A percentile compares a stretch with the other conserved stretches of the same genome.
phyloP scores from a whole-genome alignment of 2,888 invertebrate species.

The Pterobdella sp. region DNA sequence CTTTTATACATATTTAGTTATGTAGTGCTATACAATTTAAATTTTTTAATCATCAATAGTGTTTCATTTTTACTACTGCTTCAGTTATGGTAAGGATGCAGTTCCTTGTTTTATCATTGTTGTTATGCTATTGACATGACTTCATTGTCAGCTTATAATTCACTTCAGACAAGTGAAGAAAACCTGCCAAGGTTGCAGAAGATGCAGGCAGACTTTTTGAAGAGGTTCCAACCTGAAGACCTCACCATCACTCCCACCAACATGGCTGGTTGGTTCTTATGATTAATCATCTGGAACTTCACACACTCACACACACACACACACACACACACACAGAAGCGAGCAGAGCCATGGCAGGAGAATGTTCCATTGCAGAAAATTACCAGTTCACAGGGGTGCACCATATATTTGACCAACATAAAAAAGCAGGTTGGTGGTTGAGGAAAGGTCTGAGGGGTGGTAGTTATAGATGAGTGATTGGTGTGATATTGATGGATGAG shows the following conservation, averaged over 20 bases:
- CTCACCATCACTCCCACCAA: constrained; percentile 56
- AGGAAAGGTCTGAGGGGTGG: not conserved
- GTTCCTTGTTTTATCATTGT: too few species aligned
- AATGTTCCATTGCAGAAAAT: constrained; percentile 65
- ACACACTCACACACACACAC: constrained; percentile 48
- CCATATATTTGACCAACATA: constrained; percentile 73
- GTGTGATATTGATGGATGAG: too few species aligned
- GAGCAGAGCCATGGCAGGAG: constrained; percentile 58
- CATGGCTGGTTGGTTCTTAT: constrained; percentile 58
- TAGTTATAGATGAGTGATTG: not conserved
- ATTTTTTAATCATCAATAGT: too few species aligned
- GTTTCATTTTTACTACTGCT: too few species aligned
- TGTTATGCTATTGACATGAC: not conserved
- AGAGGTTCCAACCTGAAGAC: constrained; percentile 15
- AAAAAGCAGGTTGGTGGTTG: constrained; percentile 44
- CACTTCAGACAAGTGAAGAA: constrained; percentile 18
- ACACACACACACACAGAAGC: not conserved
- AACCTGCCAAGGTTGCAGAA: constrained; percentile 6
- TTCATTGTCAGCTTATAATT: not conserved
- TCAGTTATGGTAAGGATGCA: too few species aligned
- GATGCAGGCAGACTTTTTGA: constrained; percentile 18
- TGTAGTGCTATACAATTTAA: too few species aligned
- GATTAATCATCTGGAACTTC: too few species aligned
- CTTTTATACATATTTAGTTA: too few species aligned
- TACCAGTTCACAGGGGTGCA: constrained; percentile 80